Evolutionary conservation across 2,888 invertebrate genomes (phyloP).

Genomic region (Orthosia cruda): DNA sequence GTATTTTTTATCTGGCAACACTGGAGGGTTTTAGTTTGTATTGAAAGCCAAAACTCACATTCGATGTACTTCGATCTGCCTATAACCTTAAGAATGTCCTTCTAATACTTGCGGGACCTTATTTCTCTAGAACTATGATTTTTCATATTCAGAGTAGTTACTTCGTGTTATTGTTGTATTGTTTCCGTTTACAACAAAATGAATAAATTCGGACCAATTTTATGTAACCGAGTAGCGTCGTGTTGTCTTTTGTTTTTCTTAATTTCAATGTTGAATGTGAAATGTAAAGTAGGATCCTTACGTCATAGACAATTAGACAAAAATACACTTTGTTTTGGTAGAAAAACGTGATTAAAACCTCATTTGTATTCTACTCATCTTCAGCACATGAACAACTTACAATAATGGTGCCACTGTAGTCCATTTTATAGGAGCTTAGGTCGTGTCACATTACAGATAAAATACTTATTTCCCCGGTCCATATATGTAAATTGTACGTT

Average conservation of each 20-base stretch:
- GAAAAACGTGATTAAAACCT: conserved; percentile 44
- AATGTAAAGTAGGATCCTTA: conserved; percentile 67
- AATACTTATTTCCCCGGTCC: conserved; percentile 30
- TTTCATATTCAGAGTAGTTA: conserved; percentile 52
- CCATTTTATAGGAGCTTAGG: conserved; percentile 35
- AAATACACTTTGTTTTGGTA: conserved; percentile 34
- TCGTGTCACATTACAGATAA: conserved; percentile 36
- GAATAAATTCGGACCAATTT: conserved; percentile 89
- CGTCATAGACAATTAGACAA: conserved; percentile 51
- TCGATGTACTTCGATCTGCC: conserved; percentile 56
- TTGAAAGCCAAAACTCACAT: conserved; percentile 60
- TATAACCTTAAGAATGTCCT: conserved; percentile 50
- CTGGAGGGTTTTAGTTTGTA: conserved; percentile 52
- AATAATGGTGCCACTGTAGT: conserved; percentile 64
- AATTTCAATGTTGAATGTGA: conserved; percentile 76
- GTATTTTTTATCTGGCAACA: conserved; percentile 47
- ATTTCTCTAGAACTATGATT: conserved; percentile 50
- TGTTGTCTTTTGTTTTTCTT: conserved; percentile 70
- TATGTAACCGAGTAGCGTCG: conserved; percentile 85
- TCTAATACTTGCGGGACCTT: conserved; percentile 48
- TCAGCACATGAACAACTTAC: conserved; percentile 31
- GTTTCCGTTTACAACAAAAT: conserved; percentile 71
- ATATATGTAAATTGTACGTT: conserved; percentile 50
- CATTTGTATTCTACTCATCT: conserved; percentile 46
- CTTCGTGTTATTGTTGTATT: conserved; percentile 42